Percentiles rank a stretch among this genome's conserved stretches.
phyloP scores from a whole-genome alignment of 2,797 vertebrate genomes.

The Alectoris magna region DNA sequence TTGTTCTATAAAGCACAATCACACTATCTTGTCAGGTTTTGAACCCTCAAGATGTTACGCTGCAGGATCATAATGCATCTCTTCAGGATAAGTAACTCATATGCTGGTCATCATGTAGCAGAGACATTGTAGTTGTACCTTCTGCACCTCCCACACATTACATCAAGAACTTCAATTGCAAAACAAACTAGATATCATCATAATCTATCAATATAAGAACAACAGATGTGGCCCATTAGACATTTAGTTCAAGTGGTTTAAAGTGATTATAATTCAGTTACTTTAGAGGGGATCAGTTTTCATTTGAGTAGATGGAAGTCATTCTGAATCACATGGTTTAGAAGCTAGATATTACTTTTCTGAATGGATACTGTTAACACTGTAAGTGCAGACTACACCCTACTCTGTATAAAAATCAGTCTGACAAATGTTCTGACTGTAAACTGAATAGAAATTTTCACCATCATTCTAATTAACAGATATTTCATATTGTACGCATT shows the following conservation, averaged over 20 bases:
- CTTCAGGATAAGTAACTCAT: neutral
- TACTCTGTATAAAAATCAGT: neutral
- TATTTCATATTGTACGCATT: neutral
- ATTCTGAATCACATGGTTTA: neutral
- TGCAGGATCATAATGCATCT: accelerated
- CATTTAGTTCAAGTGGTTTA: neutral
- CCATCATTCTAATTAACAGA: neutral
- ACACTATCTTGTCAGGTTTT: neutral
- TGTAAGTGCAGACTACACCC: neutral
- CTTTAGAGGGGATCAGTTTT: neutral
- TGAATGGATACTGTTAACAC: neutral
- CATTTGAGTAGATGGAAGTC: neutral
- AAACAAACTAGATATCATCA: neutral
- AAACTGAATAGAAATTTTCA: neutral
- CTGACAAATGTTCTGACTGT: neutral
- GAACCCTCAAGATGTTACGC: neutral
- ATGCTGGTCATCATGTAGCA: neutral
- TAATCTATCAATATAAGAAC: neutral
- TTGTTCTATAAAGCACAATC: neutral
- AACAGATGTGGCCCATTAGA: neutral
- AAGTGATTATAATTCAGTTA: neutral
- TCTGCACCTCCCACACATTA: neutral
- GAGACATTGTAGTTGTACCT: neutral
- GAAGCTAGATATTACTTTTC: neutral
- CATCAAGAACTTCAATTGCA: neutral